phyloP scores from a whole-genome alignment of 1,140 invertebrate genomes.

The Sitobion miscanthi region DNA sequence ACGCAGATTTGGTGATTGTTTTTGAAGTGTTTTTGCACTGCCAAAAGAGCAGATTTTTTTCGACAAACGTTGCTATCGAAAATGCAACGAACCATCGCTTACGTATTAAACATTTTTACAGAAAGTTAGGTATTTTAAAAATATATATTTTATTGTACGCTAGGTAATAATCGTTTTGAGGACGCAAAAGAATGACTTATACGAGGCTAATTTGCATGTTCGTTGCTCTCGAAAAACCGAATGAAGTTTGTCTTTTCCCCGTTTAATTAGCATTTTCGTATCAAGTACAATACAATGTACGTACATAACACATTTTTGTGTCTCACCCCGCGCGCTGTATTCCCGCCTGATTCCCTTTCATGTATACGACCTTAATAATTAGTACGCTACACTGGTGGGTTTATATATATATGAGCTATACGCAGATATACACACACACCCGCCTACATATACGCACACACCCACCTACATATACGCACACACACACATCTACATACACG shows the following conservation, averaged over 20 bases:
- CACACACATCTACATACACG: too few species aligned
- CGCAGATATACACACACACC: neutral
- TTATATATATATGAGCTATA: neutral
- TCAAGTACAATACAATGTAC: neutral
- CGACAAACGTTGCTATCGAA: neutral
- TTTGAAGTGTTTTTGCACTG: neutral
- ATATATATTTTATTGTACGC: neutral
- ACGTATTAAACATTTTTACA: neutral
- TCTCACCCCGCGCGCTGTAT: constrained; percentile 2
- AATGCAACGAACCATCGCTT: neutral
- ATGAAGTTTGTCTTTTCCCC: constrained; percentile 22
- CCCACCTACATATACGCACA: neutral
- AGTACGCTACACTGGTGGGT: constrained; percentile 33
- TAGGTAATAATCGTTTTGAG: constrained; percentile 10
- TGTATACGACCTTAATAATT: constrained; percentile 41
- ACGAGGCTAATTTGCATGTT: constrained; percentile 16
- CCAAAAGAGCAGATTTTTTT: neutral
- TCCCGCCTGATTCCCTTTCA: constrained; percentile 31
- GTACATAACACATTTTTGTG: constrained; percentile 25
- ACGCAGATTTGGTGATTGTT: neutral
- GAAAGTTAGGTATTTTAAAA: neutral
- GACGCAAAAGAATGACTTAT: neutral
- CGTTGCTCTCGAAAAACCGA: neutral
- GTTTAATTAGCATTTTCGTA: constrained; percentile 52
- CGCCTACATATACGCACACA: neutral